Evolutionary conservation across 2,113 vertebrate genomes (phyloP), one percentile per base, ranked within the genome.

Genomic region (Emydocephalus ijimae): DNA sequence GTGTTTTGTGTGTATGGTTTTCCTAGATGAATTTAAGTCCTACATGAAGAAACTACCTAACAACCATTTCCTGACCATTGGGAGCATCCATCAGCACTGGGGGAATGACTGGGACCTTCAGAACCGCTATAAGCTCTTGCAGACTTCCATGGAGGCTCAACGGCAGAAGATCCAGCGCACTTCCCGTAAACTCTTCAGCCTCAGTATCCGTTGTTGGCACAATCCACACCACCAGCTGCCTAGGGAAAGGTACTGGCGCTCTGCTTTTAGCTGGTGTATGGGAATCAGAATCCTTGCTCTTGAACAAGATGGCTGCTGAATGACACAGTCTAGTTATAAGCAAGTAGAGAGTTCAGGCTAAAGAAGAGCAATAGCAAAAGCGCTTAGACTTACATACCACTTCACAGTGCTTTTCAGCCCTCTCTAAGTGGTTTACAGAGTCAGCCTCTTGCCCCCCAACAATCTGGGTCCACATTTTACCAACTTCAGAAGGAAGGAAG

Each of bases 141-240:
- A 99, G 98, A 99, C 98, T 52, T 98, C 98, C 90, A 97, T 98
- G 81, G 99, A 99, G 97, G 97, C 98, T 87, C 98, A 99, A 94
- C 97, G 98, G 57, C 98, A 98, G 95, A 99, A 99, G 98, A 99
- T 99, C 93, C 99, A 99, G 90, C 98, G 98, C 93, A 99, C 99
- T 0, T 99, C 99, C 93, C 98, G 99, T 95, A 99, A 99, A 97
- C 98, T 99, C 88, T 99, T 99, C 85, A 98, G 99, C 95, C 99
- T 99, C 96, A 99, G 99, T 54, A 98, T 99, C 95, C 99, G 99
- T 81, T 99, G 99, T 95, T 98, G 98, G 95, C 99, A 99, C 98
- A 99, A 99, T 57, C 99, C 99, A 85, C 99, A 98, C 98, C 99
- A 99, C 98, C 99, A 99, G 98, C 98, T 99, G 98, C 99, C 99